Evolutionary conservation across 1,140 invertebrate species (phyloP).

Genomic region (Euwallacea similis): DNA sequence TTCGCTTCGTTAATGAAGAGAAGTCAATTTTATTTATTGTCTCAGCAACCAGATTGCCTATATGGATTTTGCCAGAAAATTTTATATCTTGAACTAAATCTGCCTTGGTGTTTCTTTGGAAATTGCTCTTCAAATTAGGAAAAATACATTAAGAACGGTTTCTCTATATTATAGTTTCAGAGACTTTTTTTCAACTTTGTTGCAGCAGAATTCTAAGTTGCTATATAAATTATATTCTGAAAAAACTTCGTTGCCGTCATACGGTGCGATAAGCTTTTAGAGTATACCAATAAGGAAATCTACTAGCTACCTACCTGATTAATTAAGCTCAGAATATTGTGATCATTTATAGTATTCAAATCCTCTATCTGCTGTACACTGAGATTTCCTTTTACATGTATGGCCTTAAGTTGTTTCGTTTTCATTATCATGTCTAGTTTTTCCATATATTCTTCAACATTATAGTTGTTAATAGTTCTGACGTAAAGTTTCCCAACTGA

Average conservation of each 20-base stretch:
- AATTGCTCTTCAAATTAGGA: neutral
- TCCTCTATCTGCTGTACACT: conserved; percentile 38
- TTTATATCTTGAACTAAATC: neutral
- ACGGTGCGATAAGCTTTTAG: neutral
- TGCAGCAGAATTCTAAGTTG: too few species aligned
- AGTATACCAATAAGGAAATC: neutral
- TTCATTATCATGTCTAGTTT: conserved; percentile 36
- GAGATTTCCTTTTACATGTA: conserved; percentile 43
- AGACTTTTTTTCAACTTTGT: too few species aligned
- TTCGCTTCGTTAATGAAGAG: conserved; percentile 29
- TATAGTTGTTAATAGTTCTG: conserved; percentile 37
- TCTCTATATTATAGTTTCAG: neutral
- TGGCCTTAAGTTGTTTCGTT: conserved; percentile 24
- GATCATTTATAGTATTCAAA: conserved; percentile 44
- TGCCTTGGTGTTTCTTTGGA: conserved; percentile 5
- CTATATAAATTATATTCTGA: neutral
- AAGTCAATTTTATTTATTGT: conserved; percentile 46
- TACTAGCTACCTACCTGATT: conserved; percentile 32
- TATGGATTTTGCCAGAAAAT: conserved; percentile 31
- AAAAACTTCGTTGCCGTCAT: neutral
- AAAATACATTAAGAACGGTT: conserved; percentile 1
- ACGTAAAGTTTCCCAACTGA: conserved; percentile 42
- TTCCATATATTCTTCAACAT: conserved; percentile 40
- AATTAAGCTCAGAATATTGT: conserved; percentile 36
- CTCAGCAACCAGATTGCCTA: conserved; percentile 36